phyloP scores from a whole-genome alignment of 2,888 invertebrate genomes.

The Oxytorus armatus region DNA sequence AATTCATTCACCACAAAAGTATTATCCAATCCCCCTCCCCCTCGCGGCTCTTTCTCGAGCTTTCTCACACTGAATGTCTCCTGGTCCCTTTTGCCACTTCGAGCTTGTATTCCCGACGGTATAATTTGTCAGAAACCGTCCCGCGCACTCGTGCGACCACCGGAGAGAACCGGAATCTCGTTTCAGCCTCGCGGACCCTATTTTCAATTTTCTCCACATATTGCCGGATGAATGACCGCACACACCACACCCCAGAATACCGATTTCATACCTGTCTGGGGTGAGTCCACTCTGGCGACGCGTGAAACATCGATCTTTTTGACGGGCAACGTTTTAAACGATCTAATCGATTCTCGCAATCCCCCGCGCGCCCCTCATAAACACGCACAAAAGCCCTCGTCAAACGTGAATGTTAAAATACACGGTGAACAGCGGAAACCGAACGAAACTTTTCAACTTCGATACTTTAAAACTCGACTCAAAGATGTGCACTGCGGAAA shows the following conservation, averaged over 20 bases:
- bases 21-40: slow-evolving; percentile 16
- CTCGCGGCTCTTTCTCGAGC: neutral
- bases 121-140: slow-evolving; percentile 57
- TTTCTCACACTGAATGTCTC: neutral
- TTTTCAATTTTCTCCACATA: slow-evolving; percentile 47
- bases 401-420: neutral
- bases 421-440: neutral
- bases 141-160: slow-evolving; percentile 47
- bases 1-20: slow-evolving; percentile 48
- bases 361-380: neutral
- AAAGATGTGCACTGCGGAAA: neutral
- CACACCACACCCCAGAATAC: slow-evolving; percentile 27
- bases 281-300: neutral
- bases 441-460: neutral
- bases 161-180: slow-evolving; percentile 22
- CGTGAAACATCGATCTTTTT: slow-evolving; percentile 38
- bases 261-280: slow-evolving; percentile 7
- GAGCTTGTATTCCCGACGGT: slow-evolving; percentile 30
- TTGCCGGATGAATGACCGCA: slow-evolving; percentile 52
- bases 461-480: neutral
- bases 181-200: slow-evolving; percentile 15
- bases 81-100: slow-evolving; percentile 19
- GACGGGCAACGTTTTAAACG: slow-evolving; percentile 49
- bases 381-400: slow-evolving; percentile 12
- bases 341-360: slow-evolving; percentile 46